Evolutionary conservation across 2,113 vertebrate genomes (phyloP).

Genomic region (Fregata magnificens): DNA sequence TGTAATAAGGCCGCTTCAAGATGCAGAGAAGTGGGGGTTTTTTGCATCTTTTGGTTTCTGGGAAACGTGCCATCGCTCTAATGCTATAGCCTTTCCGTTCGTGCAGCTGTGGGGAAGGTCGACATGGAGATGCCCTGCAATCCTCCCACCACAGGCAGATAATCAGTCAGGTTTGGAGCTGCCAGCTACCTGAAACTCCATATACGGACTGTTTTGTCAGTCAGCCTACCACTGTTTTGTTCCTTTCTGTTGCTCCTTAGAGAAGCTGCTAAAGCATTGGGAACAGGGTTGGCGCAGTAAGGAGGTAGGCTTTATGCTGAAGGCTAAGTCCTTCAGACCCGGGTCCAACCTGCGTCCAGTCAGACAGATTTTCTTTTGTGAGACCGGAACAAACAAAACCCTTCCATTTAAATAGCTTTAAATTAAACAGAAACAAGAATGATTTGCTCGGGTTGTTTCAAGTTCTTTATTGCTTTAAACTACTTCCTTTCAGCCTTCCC

Average conservation of each 20-base stretch:
- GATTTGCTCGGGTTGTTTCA: not conserved
- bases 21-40: rapidly evolving
- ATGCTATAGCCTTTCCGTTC: no score
- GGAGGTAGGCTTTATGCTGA: not conserved
- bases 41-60: not conserved
- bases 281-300: not conserved
- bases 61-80: not conserved
- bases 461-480: conserved; percentile 1
- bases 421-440: not conserved
- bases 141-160: no score
- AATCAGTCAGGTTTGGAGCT: not conserved
- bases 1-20: no score
- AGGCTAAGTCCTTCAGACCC: not conserved
- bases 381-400: not conserved
- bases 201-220: not conserved
- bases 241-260: not conserved
- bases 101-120: not conserved
- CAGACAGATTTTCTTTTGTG: not conserved
- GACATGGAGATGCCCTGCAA: not conserved
- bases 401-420: not conserved
- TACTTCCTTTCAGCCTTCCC: conserved; percentile 12
- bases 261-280: not conserved
- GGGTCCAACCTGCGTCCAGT: not conserved
- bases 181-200: not conserved
- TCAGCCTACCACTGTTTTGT: not conserved